Evolutionary conservation across 2,113 vertebrate genomes (phyloP).

Genomic region (Boulengeromyrus knoepffleri): DNA sequence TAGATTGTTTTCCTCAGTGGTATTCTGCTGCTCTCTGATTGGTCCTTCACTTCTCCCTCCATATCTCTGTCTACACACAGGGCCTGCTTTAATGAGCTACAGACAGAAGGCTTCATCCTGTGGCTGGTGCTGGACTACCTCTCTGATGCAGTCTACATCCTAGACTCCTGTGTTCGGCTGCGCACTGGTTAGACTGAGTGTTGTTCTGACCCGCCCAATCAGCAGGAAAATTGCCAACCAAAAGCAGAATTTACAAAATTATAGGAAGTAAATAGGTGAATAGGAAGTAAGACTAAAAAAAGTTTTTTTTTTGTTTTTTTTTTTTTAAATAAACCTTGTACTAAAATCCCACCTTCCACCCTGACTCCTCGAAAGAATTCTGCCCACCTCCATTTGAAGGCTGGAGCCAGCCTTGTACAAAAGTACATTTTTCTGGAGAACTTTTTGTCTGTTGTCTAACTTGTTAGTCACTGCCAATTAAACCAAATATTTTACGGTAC

Average conservation of each 20-base stretch:
- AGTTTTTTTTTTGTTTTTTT: too few species aligned
- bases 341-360: neutral
- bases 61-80: constrained; percentile 46
- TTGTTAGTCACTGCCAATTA: neutral
- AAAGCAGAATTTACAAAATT: neutral
- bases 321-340: neutral
- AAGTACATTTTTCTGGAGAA: neutral
- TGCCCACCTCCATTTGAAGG: neutral
- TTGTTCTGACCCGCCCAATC: neutral
- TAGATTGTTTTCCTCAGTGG: neutral
- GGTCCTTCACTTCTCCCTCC: neutral
- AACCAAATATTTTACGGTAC: neutral
- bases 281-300: neutral
- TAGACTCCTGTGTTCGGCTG: constrained; percentile 74
- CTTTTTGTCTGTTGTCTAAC: neutral
- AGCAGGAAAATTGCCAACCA: neutral
- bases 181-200: constrained; percentile 69
- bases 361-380: neutral
- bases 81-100: constrained; percentile 88
- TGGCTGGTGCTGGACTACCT: constrained; percentile 87
- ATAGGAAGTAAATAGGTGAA: neutral
- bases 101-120: constrained; percentile 64
- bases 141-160: constrained; percentile 77
- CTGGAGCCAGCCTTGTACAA: neutral
- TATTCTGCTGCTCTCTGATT: neutral